Evolutionary conservation across 2,113 vertebrate species (phyloP).

Genomic region (Chionodraco myersi): DNA sequence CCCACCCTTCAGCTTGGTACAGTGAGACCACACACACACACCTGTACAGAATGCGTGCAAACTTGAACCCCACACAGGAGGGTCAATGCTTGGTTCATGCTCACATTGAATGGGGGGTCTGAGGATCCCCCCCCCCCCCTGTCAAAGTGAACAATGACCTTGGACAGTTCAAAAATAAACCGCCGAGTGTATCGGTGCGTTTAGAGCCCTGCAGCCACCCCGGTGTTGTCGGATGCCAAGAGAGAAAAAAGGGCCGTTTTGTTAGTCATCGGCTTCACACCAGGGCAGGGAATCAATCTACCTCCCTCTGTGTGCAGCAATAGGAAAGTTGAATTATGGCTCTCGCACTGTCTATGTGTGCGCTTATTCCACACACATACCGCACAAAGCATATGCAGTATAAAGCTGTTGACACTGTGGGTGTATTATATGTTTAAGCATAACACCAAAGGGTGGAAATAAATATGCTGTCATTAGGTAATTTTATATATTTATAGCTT

Average conservation of each 20-base stretch:
- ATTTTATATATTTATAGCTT: slow-evolving; percentile 11
- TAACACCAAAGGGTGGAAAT: background rate
- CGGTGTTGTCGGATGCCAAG: slow-evolving; percentile 68
- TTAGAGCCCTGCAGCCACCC: slow-evolving; percentile 67
- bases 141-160: slow-evolving; percentile 69
- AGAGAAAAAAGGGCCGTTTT: slow-evolving; percentile 70
- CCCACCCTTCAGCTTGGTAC: slow-evolving; percentile 28
- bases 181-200: slow-evolving; percentile 60
- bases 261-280: slow-evolving; percentile 79
- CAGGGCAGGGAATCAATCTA: slow-evolving; percentile 73
- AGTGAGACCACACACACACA: slow-evolving; percentile 72
- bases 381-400: slow-evolving; percentile 39
- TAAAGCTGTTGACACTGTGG: slow-evolving; percentile 37
- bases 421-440: slow-evolving; percentile 34
- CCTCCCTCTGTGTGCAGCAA: slow-evolving; percentile 66
- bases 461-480: background rate
- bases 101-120: slow-evolving; percentile 38
- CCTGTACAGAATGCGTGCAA: slow-evolving; percentile 38
- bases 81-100: slow-evolving; percentile 52
- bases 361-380: background rate
- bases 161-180: slow-evolving; percentile 72
- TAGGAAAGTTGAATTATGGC: slow-evolving; percentile 70
- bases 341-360: slow-evolving; percentile 23
- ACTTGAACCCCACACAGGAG: slow-evolving; percentile 29
- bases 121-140: slow-evolving; percentile 35